Conservation (phyloP, 1,140 invertebrate species). For the Varroa destructor region DNA sequence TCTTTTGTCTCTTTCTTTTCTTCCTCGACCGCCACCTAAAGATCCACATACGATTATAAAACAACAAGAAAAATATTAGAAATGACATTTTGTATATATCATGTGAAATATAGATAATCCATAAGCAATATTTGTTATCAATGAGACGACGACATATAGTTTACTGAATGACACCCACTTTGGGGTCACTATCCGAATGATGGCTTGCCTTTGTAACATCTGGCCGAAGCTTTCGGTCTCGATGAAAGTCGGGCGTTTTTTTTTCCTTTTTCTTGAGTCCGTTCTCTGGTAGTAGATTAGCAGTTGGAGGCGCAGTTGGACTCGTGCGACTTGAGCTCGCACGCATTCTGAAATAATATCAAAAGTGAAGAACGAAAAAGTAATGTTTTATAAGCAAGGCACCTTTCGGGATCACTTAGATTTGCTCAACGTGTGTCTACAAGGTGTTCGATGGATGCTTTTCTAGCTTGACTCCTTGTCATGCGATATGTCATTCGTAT, state of each 20-base stretch:
- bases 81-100: background rate
- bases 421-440: too few species aligned
- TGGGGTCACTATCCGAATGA: background rate
- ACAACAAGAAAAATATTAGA: background rate
- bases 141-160: too few species aligned
- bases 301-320: conserved; percentile 14
- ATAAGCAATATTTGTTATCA: too few species aligned
- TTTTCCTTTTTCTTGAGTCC: conserved; percentile 18
- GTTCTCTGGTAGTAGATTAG: conserved; percentile 16
- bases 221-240: conserved; percentile 19
- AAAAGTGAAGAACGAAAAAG: background rate
- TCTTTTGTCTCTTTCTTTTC: conserved; percentile 30
- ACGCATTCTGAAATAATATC: background rate
- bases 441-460: too few species aligned
- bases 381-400: too few species aligned
- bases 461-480: too few species aligned
- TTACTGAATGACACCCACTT: too few species aligned
- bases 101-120: too few species aligned
- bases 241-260: conserved; percentile 20
- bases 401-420: too few species aligned
- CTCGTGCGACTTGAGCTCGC: conserved; percentile 19
- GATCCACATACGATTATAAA: background rate
- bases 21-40: conserved; percentile 30
- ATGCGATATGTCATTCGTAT: too few species aligned
- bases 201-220: conserved; percentile 10